Conservation (phyloP, 2,888 invertebrate genomes). For the Acrobasis repandana region DNA sequence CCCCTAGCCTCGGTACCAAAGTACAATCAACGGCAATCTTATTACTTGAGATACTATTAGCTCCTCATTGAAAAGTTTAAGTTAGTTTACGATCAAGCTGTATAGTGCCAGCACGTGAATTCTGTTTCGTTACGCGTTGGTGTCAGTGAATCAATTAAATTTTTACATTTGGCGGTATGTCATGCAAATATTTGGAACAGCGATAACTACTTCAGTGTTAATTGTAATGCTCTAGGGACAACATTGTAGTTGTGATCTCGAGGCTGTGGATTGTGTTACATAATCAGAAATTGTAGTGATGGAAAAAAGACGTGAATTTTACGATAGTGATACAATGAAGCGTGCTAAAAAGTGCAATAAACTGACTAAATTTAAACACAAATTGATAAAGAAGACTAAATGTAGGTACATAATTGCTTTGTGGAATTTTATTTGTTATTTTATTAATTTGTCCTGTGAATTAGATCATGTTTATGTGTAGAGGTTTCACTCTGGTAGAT, state of each 20-base stretch:
- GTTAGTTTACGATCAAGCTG: conserved; percentile 63
- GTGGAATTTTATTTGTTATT: background rate
- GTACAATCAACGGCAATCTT: conserved; percentile 45
- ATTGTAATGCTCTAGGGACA: background rate
- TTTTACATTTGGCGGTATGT: background rate
- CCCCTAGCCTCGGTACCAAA: conserved; percentile 38
- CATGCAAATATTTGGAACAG: background rate
- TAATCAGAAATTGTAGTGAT: conserved; percentile 36
- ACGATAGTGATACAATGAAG: conserved; percentile 53
- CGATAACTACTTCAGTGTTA: conserved; percentile 13
- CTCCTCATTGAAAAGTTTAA: conserved; percentile 50
- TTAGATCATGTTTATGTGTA: no score
- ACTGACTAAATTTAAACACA: conserved; percentile 71
- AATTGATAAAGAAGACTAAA: conserved; percentile 70
- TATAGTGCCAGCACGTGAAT: conserved; percentile 60
- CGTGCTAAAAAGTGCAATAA: conserved; percentile 65
- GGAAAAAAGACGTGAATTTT: conserved; percentile 47
- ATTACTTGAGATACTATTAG: conserved; percentile 52
- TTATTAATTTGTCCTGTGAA: no score
- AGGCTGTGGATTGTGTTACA: background rate
- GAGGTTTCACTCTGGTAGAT: no score
- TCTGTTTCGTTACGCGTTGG: conserved; percentile 40
- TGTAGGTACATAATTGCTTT: conserved; percentile 59
- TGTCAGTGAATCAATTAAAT: conserved; percentile 27
- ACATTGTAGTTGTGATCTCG: conserved; percentile 36